Percentiles rank a stretch among this genome's conserved stretches.
Evolutionary conservation across 1,140 invertebrate species (phyloP).

Genomic region (Phymastichus coffea): DNA sequence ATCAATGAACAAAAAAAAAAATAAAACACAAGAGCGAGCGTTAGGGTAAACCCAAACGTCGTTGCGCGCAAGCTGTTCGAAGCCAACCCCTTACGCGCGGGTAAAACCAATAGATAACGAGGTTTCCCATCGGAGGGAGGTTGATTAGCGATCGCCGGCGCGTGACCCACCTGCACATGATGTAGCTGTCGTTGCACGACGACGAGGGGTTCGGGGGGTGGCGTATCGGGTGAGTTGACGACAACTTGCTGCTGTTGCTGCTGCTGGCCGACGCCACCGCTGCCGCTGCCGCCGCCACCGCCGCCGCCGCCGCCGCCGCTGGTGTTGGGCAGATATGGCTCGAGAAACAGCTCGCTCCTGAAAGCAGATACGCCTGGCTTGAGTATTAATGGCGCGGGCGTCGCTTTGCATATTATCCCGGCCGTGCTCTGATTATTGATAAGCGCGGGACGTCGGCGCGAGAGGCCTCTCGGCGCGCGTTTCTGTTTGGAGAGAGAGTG

Average conservation of each 20-base stretch:
- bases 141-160: not conserved
- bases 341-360: slow-evolving; percentile 56
- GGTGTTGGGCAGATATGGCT: slow-evolving; percentile 47
- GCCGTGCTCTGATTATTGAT: not conserved
- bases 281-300: not conserved
- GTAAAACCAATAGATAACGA: not conserved
- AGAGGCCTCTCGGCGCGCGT: not conserved
- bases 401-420: not conserved
- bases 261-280: not conserved
- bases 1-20: too few species aligned
- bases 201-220: slow-evolving; percentile 48
- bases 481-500: not conserved
- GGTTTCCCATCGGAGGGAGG: not conserved
- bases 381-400: not conserved
- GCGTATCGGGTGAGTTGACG: slow-evolving; percentile 51
- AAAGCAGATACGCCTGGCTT: slow-evolving; percentile 26
- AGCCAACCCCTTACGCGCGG: not conserved
- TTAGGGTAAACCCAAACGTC: not conserved
- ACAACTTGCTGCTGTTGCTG: slow-evolving; percentile 46
- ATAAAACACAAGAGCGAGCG: not conserved
- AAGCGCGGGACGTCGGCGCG: not conserved
- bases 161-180: slow-evolving; percentile 51
- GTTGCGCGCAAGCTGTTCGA: not conserved
- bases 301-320: slow-evolving; percentile 27
- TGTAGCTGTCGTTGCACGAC: slow-evolving; percentile 50